Percentiles rank a stretch among this genome's conserved stretches.
Evolutionary conservation across 2,888 invertebrate genomes (phyloP).

Genomic region (Stenotaenia linearis): DNA sequence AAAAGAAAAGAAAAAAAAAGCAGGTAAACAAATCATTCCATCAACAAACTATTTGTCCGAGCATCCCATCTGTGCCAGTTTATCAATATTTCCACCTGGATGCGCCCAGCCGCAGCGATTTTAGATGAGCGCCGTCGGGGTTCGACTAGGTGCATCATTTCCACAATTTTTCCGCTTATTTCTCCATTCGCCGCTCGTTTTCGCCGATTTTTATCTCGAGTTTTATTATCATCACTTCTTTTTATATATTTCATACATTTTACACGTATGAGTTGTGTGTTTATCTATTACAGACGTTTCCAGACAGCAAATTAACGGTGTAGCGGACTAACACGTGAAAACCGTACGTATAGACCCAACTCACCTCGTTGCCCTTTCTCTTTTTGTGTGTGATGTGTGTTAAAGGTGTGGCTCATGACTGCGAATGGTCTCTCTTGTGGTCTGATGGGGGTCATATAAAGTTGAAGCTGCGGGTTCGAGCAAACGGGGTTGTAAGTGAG

Average conservation of each 20-base stretch:
- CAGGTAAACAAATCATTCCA: not conserved
- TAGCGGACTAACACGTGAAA: too few species aligned
- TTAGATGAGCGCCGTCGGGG: too few species aligned
- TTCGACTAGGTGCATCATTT: too few species aligned
- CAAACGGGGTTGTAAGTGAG: not conserved
- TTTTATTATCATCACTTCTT: not conserved
- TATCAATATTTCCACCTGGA: not conserved
- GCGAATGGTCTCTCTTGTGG: constrained; percentile 19
- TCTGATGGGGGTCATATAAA: constrained; percentile 15
- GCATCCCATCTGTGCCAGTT: not conserved
- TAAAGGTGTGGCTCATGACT: constrained; percentile 15
- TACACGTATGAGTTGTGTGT: too few species aligned
- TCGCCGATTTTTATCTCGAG: not conserved
- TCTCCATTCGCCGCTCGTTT: not conserved
- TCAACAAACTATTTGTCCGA: not conserved
- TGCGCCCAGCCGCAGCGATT: not conserved
- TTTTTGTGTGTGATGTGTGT: not conserved
- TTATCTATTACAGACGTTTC: too few species aligned
- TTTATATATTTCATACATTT: not conserved
- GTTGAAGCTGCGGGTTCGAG: constrained; percentile 11
- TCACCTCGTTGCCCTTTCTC: not conserved
- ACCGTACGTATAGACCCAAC: not conserved
- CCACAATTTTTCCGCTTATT: not conserved
- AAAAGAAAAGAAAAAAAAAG: not conserved
- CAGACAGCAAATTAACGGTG: too few species aligned